Evolutionary conservation across 2,797 vertebrate species (phyloP).

Genomic region (Ammospiza maritima): DNA sequence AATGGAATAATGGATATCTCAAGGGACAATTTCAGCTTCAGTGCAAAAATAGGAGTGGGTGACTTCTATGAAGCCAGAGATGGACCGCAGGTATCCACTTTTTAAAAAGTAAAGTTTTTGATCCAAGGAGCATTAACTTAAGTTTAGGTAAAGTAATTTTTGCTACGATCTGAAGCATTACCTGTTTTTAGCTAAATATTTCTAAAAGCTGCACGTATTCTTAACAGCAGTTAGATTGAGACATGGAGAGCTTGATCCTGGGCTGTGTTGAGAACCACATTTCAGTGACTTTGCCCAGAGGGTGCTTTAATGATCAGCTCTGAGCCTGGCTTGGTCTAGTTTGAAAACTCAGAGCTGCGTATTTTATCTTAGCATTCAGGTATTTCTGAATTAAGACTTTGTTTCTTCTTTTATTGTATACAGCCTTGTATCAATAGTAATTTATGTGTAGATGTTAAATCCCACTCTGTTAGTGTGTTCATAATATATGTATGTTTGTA

Average conservation of each 20-base stretch:
- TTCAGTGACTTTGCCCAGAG: background rate
- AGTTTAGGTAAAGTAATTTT: conserved; percentile 72
- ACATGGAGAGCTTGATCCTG: background rate
- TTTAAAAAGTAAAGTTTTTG: conserved; percentile 82
- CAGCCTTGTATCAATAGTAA: background rate
- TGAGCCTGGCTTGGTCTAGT: background rate
- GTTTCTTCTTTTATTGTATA: background rate
- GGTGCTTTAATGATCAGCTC: background rate
- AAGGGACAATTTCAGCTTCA: conserved; percentile 98
- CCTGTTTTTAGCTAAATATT: conserved; percentile 63
- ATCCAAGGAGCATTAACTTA: conserved; percentile 76
- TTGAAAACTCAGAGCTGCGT: background rate
- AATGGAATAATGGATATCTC: conserved; percentile 95
- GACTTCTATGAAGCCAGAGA: conserved; percentile 98
- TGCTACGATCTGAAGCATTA: conserved; percentile 61
- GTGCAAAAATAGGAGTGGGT: conserved; percentile 96
- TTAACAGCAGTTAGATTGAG: conserved; percentile 28
- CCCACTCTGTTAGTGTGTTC: background rate
- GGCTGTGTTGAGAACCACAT: background rate
- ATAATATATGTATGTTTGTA: background rate
- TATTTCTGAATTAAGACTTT: background rate
- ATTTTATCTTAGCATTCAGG: background rate
- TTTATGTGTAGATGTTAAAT: background rate
- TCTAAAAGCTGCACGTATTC: conserved; percentile 1
- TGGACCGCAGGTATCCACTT: conserved; percentile 89